A percentile compares a stretch with the other conserved stretches of the same genome.
These are phyloP conservation scores for Solenopsis invicta DNA, from an alignment of 1,140 invertebrate species.

Conservation along the genomic window DNA sequence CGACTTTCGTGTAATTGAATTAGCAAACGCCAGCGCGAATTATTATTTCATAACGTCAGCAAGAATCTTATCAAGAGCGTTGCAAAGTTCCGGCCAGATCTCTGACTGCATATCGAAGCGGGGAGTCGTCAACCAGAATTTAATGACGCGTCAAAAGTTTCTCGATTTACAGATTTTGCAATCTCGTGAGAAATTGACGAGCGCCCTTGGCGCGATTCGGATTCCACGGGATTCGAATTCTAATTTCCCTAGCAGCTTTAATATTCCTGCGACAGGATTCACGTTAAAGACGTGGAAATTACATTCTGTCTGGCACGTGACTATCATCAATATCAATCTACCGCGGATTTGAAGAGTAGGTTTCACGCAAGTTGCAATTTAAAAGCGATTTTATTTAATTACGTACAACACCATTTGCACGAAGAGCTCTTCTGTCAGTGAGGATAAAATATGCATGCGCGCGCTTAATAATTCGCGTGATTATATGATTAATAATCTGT, in stretches of 20 bases:
- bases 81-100: conserved; percentile 22
- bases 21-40: not conserved
- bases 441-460: not conserved
- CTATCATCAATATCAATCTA: conserved; percentile 55
- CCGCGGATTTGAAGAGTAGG: not conserved
- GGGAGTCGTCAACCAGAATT: conserved; percentile 31
- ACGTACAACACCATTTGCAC: not conserved
- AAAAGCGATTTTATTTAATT: conserved; percentile 49
- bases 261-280: conserved; percentile 48
- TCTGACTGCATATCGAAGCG: conserved; percentile 26
- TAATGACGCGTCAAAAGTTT: conserved; percentile 64
- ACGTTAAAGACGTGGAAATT: conserved; percentile 58
- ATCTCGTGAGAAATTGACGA: conserved; percentile 57
- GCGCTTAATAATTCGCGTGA: not conserved
- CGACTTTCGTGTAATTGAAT: not conserved
- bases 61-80: conserved; percentile 20
- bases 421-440: not conserved
- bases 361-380: conserved; percentile 6
- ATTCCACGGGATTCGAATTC: conserved; percentile 46
- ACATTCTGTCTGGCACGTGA: conserved; percentile 45
- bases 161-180: conserved; percentile 58
- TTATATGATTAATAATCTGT: not conserved
- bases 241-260: conserved; percentile 50
- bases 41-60: conserved; percentile 40
- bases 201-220: conserved; percentile 23